phyloP scores from a whole-genome alignment of 2,888 invertebrate species.

The Thera britannica region DNA sequence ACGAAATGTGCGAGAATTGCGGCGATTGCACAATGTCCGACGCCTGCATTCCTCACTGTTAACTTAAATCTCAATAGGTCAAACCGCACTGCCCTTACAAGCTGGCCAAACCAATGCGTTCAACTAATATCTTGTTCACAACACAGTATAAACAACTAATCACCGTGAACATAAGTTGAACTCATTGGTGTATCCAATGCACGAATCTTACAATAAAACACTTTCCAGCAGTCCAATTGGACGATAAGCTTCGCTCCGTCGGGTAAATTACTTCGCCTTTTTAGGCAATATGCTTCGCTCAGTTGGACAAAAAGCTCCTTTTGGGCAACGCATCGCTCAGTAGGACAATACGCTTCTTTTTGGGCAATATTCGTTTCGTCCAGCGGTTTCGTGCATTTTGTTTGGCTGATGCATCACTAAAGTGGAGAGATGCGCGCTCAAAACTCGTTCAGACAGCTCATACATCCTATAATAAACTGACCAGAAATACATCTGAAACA shows the following conservation, averaged over 20 bases:
- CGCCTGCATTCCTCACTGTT: constrained; percentile 28
- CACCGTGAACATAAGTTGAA: not conserved
- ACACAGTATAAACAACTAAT: not conserved
- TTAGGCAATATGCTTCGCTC: no score
- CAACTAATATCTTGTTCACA: not conserved
- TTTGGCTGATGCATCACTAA: not conserved
- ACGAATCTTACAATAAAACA: not conserved
- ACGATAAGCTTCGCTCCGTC: no score
- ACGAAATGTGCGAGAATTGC: constrained; percentile 31
- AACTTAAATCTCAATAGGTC: constrained; percentile 33
- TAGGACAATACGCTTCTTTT: no score
- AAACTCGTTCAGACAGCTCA: constrained; percentile 9
- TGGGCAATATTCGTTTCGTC: no score
- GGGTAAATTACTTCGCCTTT: no score
- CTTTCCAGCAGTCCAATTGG: not conserved
- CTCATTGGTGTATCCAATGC: not conserved
- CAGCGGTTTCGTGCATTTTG: not conserved
- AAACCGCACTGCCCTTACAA: constrained; percentile 22
- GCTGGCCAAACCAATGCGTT: not conserved
- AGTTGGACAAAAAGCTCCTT: no score
- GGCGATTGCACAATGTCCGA: constrained; percentile 35
- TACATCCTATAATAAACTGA: constrained; percentile 13
- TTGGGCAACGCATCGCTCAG: no score
- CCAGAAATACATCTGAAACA: constrained; percentile 31
- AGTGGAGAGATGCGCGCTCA: constrained; percentile 9